Percentiles rank a stretch among this genome's conserved stretches.
Conservation (phyloP, 2,888 invertebrate genomes). For the Idaea dimidiata region DNA sequence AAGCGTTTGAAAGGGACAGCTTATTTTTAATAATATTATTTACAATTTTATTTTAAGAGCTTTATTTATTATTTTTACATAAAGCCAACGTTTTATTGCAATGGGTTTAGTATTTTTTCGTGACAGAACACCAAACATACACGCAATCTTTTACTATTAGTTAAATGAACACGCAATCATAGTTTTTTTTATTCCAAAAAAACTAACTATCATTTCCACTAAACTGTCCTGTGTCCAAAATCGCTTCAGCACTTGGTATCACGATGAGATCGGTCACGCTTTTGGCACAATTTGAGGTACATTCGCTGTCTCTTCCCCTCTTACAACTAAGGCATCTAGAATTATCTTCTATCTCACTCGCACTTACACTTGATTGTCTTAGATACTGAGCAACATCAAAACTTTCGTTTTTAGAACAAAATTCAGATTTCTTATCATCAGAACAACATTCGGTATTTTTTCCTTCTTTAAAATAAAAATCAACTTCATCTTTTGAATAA, state of each 20-base stretch:
- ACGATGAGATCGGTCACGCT: constrained; percentile 63
- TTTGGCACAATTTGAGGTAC: constrained; percentile 55
- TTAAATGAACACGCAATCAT: too few relatives aligned
- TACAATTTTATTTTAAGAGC: constrained; percentile 1
- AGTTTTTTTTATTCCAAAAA: not conserved
- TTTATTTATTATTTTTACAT: too few relatives aligned
- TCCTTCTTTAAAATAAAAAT: not conserved
- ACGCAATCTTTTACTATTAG: too few relatives aligned
- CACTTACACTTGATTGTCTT: constrained; percentile 37
- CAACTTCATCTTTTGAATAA: not conserved
- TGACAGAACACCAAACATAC: too few relatives aligned
- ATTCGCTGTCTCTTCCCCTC: constrained; percentile 34
- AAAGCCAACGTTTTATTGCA: too few relatives aligned
- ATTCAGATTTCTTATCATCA: constrained; percentile 14
- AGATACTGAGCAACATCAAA: constrained; percentile 50
- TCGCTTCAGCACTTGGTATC: constrained; percentile 68
- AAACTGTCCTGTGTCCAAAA: constrained; percentile 57
- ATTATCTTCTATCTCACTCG: constrained; percentile 35
- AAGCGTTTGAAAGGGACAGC: not conserved
- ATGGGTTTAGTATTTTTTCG: too few relatives aligned
- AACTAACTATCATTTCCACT: constrained; percentile 17
- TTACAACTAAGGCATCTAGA: constrained; percentile 43
- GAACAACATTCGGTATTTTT: constrained; percentile 56
- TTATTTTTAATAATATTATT: not conserved
- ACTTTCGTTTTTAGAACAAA: constrained; percentile 34